Percentiles rank a stretch among this genome's conserved stretches.
phyloP scores from a whole-genome alignment of 2,888 invertebrate genomes.

The Thereva unica region DNA sequence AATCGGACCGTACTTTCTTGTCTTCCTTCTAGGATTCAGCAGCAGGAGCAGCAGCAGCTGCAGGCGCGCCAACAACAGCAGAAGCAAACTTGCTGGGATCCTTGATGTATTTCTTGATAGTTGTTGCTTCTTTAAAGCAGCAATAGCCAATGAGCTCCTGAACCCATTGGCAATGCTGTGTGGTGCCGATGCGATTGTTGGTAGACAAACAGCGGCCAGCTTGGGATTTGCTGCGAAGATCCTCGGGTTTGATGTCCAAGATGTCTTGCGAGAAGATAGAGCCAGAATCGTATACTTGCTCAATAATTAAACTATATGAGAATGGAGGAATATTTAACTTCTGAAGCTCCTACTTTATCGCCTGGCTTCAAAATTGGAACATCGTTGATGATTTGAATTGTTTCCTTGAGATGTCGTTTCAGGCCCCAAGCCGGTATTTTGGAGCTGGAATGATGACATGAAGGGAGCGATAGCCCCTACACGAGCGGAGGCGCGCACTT shows the following conservation, averaged over 20 bases:
- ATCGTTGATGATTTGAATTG: conserved; percentile 99
- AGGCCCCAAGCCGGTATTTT: conserved; percentile 97
- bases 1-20: too few species aligned
- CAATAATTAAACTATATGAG: conserved; percentile 95
- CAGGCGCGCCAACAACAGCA: conserved; percentile 64
- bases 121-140: conserved; percentile 92
- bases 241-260: conserved; percentile 97
- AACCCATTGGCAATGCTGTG: conserved; percentile 98
- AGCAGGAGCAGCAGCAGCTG: conserved; percentile 67
- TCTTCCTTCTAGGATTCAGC: conserved; percentile 70
- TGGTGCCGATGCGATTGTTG: conserved; percentile 94
- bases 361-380: conserved; percentile 91
- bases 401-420: conserved; percentile 99
- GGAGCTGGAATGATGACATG: conserved; percentile 97
- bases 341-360: conserved; percentile 98
- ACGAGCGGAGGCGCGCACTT: conserved; percentile 97
- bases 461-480: conserved; percentile 96
- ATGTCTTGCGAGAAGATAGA: conserved; percentile 97
- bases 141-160: conserved; percentile 95
- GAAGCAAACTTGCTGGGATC: conserved; percentile 94
- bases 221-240: conserved; percentile 87
- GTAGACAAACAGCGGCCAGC: conserved; percentile 87
- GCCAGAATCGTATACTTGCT: conserved; percentile 97
- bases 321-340: conserved; percentile 99
- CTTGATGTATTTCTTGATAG: conserved; percentile 91